Percentiles rank a stretch among this genome's conserved stretches.
Conservation (phyloP, 1,140 invertebrate species). For the Panagrolaimus sp. region DNA sequence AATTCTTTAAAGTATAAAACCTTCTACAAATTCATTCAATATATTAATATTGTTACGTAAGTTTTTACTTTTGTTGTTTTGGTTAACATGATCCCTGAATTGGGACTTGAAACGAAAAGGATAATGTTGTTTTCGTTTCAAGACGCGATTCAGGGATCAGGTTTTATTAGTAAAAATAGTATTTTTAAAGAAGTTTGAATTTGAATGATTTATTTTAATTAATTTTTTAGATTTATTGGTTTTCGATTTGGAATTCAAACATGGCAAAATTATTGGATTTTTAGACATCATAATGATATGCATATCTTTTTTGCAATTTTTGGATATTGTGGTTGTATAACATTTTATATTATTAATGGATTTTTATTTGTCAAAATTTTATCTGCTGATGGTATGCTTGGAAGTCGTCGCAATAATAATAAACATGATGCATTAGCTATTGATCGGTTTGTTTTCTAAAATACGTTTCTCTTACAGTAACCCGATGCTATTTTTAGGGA, state of each 20-base stretch:
- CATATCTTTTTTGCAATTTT: conserved; percentile 36
- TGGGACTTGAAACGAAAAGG: no score
- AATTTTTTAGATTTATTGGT: conserved; percentile 40
- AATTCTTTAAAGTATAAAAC: conserved; percentile 13
- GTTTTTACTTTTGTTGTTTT: conserved; percentile 23
- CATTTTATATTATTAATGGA: conserved; percentile 45
- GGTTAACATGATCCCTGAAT: no score
- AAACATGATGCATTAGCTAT: no score
- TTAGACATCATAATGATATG: conserved; percentile 20
- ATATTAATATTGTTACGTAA: conserved; percentile 42
- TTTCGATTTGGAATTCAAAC: conserved; percentile 44
- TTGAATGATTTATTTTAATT: conserved; percentile 11
- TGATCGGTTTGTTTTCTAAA: not conserved
- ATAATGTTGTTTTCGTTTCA: no score
- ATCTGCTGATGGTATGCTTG: conserved; percentile 46
- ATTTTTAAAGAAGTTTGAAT: no score
- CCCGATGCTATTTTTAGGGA: not conserved
- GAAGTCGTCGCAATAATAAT: conserved; percentile 11
- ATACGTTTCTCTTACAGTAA: not conserved
- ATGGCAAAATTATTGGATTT: conserved; percentile 35
- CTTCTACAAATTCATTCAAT: conserved; percentile 27
- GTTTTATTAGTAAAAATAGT: no score
- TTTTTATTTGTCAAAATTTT: conserved; percentile 44
- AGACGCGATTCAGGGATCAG: no score
- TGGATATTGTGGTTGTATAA: conserved; percentile 36